Base-by-base conservation (phyloP, 2,888 invertebrate species). In the Drosophila formosana region DNA sequence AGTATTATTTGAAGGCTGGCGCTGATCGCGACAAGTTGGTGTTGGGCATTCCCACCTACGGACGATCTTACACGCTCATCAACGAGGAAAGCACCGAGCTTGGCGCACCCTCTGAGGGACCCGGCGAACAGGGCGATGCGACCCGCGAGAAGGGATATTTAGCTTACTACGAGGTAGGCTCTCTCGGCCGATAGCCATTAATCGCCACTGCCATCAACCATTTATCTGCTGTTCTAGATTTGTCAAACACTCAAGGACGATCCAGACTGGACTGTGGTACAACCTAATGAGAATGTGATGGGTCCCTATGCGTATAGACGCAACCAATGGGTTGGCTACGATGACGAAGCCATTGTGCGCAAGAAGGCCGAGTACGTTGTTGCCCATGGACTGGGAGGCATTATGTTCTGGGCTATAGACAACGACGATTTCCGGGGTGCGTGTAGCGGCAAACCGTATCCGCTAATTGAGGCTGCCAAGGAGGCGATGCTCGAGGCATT, bases 301-400 rank as follows among this genome's bases (percentile, higher is more conserved):
- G 98, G 97, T 0, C 98, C 98, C 0, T 98, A 97, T 87, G 98
- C 98, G 2, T 96, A 94, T 92, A 95, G 95, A 75, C 96, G 95
- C 25, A 96, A 97, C 92, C 98, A 98, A 92, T 98, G 98, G 98
- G 98, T 98, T 1, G 97, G 98, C 0, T 98, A 97, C 90, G 98
- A 98, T 88, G 98, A 98, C 87, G 95, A 96, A 75, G 95, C 95
- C 8, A 97, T 97, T 50, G 97, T 96, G 0, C 94, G 94, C 88
- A 95, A 95, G 89, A 98, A 98, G 94, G 95, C 97, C 0, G 95
- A 95, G 83, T 98, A 97, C 90, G 98, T 97, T 1, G 96, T 95
- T 34, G 95, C 97, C 68, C 96, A 96, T 77, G 95, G 95, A 57
- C 94, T 98, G 26, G 98, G 98, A 82, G 98, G 98, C 89, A 85